Evolutionary conservation across 1,140 invertebrate genomes (phyloP), one percentile per base, ranked within the genome.

Genomic region (Nymphalis io): DNA sequence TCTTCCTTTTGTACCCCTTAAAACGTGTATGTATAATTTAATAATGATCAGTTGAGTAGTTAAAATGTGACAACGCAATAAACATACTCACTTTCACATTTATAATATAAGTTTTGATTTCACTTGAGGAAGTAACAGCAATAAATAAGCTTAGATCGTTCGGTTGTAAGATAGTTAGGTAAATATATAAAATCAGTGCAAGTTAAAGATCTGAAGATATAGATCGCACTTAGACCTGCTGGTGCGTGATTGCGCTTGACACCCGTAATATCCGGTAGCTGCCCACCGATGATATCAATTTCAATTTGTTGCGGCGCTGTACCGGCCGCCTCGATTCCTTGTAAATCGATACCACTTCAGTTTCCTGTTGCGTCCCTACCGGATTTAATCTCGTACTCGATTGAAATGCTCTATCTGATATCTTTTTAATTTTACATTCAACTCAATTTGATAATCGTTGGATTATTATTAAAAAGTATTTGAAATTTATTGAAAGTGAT

Each of bases 221-320:
- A 60, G 69, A 71, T 68, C 62, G 72, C 42, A 60, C 18, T 51
- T 60, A 60, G 58, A 27, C 55, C 38, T 55, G 59, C 62, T 38
- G 23, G 60, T 71, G 68, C 68, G 68, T 74, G 72, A 87, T 90
- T 88, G 85, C 76, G 80, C 81, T 80, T 89, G 87, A 87, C 89
- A 89, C 85, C 80, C 80, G 84, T 88, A 89, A 91, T 91, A 89
- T 91, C 89, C 89, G 88, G 83, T 69, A 64, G 79, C 76, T 85
- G 83, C 80, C 86, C 80, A 84, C 77, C 84, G 86, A 91, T 91
- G 81, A 83, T 91, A 89, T 91, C 87, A 88, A 89, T 88, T 91
- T 91, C 87, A 91, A 91, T 89, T 89, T 91, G 87, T 89, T 87
- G 83, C 83, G 84, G 80, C 76, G 75, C 78, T 79, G 83, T 85